Evolutionary conservation across 2,113 vertebrate species (phyloP), one percentile per base, ranked within the genome.

Genomic region (Sander vitreus): DNA sequence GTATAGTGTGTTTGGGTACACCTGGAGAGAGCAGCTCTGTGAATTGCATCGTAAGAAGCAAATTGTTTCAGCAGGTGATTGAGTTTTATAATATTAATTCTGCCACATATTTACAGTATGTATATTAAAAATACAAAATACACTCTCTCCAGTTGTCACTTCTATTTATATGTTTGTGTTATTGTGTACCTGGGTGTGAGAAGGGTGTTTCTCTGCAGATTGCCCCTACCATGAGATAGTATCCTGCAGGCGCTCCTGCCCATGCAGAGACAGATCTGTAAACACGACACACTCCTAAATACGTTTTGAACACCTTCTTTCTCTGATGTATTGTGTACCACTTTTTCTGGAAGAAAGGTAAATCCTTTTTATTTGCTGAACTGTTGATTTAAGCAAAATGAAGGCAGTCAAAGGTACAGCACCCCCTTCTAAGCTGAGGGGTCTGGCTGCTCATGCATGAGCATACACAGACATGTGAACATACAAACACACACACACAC

Each of bases 351-450:
- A 85, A 75, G 54, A 88, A 90, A 90, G 71, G 33, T 68, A 83
- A 85, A 87, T 88, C 62, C 74, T 84, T 89, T 88, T 90, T 91
- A 89, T 78, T 53, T 30, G 53, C 83, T 91, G 81, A 85, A 69
- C 89, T 53, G 76, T 85, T 79, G 87, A 78, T 76, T 83, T 73
- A 55, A 75, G 70, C 59, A 82, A 87, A 80, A 78, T 50, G 8
- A 43, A 82, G 43, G 66, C 30, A 70, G 78, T 85, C 78, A 91
- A 87, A 91, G 79, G 84, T 82, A 19, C 68, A 77, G 67, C 11
- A 13, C 59, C 39, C 48, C 15, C 70, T 60, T 51, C 63, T 64
- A 70, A 82, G 47, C 83, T 50, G 43, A 36, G 23, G 15, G 7
- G 39, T 55, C 64, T 59, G 33, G 43, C 43, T 39, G 27, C 62